Conservation (phyloP, 2,888 invertebrate genomes). For the Campopleginae sp. region DNA sequence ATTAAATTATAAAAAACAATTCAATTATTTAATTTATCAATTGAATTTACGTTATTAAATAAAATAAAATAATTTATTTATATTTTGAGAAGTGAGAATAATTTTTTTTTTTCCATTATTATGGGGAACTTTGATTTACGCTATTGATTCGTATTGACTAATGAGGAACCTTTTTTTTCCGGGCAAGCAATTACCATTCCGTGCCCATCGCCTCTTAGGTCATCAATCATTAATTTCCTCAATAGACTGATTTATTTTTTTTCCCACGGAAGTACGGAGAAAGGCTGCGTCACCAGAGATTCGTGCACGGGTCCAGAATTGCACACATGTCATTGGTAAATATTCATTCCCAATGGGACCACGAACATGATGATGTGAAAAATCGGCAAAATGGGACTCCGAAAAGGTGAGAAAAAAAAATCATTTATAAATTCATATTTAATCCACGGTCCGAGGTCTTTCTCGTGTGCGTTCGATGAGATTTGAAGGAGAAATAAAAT, state of each 20-base stretch:
- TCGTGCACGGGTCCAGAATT: slow-evolving; percentile 14
- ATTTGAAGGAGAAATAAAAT: slow-evolving; percentile 54
- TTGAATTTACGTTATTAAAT: too few relatives aligned
- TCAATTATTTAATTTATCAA: too few relatives aligned
- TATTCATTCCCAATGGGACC: slow-evolving; percentile 16
- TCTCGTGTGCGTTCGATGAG: slow-evolving; percentile 9
- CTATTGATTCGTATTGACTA: neutral
- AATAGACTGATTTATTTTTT: slow-evolving; percentile 12
- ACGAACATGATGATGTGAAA: slow-evolving; percentile 26
- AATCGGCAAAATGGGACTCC: slow-evolving; percentile 23
- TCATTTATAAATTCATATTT: slow-evolving; percentile 22
- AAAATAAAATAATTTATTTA: too few relatives aligned
- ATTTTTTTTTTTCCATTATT: neutral
- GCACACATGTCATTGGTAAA: slow-evolving; percentile 1
- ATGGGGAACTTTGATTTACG: neutral
- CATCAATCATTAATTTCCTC: slow-evolving; percentile 22
- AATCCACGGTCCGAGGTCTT: slow-evolving; percentile 6
- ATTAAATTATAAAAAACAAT: too few relatives aligned
- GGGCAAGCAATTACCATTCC: neutral
- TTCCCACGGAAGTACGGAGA: slow-evolving; percentile 36
- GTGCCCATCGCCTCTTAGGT: neutral
- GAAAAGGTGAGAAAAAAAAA: slow-evolving; percentile 14
- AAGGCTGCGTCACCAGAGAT: slow-evolving; percentile 48
- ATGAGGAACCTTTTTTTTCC: neutral
- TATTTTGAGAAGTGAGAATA: too few relatives aligned